Base-by-base conservation (phyloP, 1,140 invertebrate genomes). In the Drusus annulatus region DNA sequence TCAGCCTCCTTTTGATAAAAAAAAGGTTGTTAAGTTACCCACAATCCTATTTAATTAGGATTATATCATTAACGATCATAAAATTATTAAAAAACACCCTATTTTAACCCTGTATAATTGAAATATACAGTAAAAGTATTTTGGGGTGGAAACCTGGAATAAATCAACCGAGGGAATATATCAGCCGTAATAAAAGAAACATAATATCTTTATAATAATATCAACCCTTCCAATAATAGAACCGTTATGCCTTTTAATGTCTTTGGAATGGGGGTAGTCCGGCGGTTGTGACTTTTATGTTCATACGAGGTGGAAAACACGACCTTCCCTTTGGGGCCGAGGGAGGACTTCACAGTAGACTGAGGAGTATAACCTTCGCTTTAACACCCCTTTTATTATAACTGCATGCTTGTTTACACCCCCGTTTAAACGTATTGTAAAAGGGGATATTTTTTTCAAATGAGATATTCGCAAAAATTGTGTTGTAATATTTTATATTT, bases 151-250 rank as follows among this genome's bases (percentile, higher is more conserved):
- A 15, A 23, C 31, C 17, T 23, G 50, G 45, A 50, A 71, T 71
- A 51, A 71, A 71, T 71, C 50, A 21, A 71, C 51, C 17, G 17
- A 71, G 13, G 13, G 45, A 71, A 71, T 52, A 51, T 54, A 28
- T 25, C 62, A 31, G 25, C 45, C 45, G 36, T 52, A 21, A 52
- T 69, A 71, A 71, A 71, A 71, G 36, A 23, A 51, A 52, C 45
- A 52, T 25, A 71, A 71, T 71, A 51, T 71, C 68, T 71, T 69
- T 69, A 69, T 69, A 69, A 69, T 50, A 69, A 69, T 69, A 50
- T 25, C 62, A 65, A 65, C 68, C 68, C 45, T 31, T 52, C 68
- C 68, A 71, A 71, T 71, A 71, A 71, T 71, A 51, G 45, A 21
- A 25, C 50, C 50, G 52, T 71, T 71, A 71, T 50, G 68, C 45